Conservation (phyloP, 2,113 vertebrate species). For the Bos taurus region ARS-UCD2.0 NC_037352.1:16215501-16216000, state of each 20-base stretch:
- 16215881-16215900: background rate
- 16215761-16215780: background rate
- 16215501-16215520: background rate
- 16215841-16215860: background rate
- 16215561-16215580: background rate
- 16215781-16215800: background rate
- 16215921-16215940: background rate
- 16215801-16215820: background rate
- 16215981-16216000: background rate
- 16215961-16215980: background rate
- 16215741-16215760: background rate
- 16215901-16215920: background rate
- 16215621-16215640: background rate
- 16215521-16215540: background rate
- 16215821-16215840: background rate
- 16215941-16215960: background rate
- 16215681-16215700: constrained; percentile 25
- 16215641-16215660: constrained; percentile 29
- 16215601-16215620: constrained; percentile 21
- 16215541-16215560: background rate
- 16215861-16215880: background rate
- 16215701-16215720: background rate
- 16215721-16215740: background rate
- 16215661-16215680: background rate
- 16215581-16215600: background rate